Conservation (phyloP, 2,113 vertebrate species). For the Coturnix japonica region DNA sequence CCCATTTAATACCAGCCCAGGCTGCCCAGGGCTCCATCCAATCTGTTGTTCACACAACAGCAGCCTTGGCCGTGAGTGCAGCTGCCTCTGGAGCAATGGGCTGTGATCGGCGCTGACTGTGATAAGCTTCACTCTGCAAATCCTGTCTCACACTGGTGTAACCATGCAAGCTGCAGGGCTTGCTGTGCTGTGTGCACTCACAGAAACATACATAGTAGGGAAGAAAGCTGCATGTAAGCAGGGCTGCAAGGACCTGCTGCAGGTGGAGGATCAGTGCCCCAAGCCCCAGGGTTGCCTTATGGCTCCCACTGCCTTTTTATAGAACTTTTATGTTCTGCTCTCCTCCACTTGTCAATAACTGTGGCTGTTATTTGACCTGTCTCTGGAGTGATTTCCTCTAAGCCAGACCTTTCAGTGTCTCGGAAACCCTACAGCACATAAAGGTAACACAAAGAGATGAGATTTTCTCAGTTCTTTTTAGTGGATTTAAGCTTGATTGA, state of each 20-base stretch:
- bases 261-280: background rate
- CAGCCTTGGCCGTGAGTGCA: background rate
- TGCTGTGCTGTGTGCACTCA: background rate
- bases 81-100: background rate
- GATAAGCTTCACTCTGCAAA: background rate
- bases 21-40: too few relatives aligned
- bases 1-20: too few relatives aligned
- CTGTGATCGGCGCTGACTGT: accelerated
- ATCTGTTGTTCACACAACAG: background rate
- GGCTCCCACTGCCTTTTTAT: slow-evolving; percentile 11
- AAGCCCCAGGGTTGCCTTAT: background rate
- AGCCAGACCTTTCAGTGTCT: slow-evolving; percentile 19
- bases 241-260: background rate
- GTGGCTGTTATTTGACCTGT: slow-evolving; percentile 14
- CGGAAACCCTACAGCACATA: background rate
- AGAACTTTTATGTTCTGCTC: slow-evolving; percentile 13
- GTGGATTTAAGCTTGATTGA: slow-evolving; percentile 16
- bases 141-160: accelerated
- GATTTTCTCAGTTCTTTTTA: background rate
- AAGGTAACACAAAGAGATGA: background rate
- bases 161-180: background rate
- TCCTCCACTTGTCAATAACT: slow-evolving; percentile 13
- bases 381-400: slow-evolving; percentile 5
- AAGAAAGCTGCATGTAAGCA: accelerated
- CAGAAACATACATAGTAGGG: accelerated